Conservation (phyloP, 2,113 vertebrate species). For the Chamaea fasciata region DNA sequence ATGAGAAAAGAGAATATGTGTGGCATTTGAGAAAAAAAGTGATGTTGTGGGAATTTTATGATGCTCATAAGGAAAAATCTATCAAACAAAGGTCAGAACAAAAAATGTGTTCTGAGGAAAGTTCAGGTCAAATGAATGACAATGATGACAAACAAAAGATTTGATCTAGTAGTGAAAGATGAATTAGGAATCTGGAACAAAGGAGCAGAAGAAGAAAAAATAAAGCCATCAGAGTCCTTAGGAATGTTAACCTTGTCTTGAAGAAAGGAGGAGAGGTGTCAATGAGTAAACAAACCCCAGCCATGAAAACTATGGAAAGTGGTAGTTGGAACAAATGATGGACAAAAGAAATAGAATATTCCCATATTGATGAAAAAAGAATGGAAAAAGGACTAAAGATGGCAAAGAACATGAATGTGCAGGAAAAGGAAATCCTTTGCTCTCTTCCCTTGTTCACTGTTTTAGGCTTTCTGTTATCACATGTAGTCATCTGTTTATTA, state of each 20-base stretch:
- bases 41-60: neutral
- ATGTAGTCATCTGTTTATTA: neutral
- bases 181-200: neutral
- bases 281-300: neutral
- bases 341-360: neutral
- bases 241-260: neutral
- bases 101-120: neutral
- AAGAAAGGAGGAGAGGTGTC: neutral
- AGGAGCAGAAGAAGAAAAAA: neutral
- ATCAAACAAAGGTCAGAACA: constrained; percentile 23
- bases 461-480: neutral
- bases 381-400: neutral
- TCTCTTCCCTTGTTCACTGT: neutral
- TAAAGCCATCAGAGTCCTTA: neutral
- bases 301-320: neutral
- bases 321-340: neutral
- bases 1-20: neutral
- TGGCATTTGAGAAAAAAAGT: neutral
- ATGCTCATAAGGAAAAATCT: neutral
- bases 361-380: neutral
- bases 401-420: neutral
- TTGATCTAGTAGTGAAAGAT: neutral
- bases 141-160: neutral
- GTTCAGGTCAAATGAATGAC: constrained; percentile 17
- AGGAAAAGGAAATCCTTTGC: neutral